Conservation (phyloP, 1,140 invertebrate species). For the Cepaea nemoralis region DNA sequence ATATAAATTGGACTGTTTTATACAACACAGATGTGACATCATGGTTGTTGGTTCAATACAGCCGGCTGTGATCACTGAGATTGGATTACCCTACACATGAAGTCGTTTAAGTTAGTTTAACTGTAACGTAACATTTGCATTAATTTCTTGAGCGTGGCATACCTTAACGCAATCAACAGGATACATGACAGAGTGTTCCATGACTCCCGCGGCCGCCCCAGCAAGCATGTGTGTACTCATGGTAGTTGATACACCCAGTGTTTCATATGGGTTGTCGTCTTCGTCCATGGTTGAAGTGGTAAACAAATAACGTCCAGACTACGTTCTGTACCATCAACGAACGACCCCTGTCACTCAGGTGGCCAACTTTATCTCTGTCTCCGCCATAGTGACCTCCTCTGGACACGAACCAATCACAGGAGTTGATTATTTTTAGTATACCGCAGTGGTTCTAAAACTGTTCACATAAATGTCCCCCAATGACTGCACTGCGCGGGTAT, state of each 20-base stretch:
- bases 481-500: too few relatives aligned
- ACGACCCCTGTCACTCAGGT: background rate
- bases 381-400: background rate
- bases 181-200: conserved; percentile 99
- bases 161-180: conserved; percentile 97
- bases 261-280: conserved; percentile 87
- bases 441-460: too few relatives aligned
- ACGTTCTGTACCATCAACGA: background rate
- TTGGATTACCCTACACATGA: too few relatives aligned
- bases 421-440: too few relatives aligned
- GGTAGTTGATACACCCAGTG: conserved; percentile 81
- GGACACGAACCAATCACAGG: conserved; percentile 24
- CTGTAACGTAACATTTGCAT: background rate
- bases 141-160: conserved; percentile 39
- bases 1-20: too few relatives aligned
- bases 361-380: background rate
- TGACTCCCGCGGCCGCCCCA: conserved; percentile 94
- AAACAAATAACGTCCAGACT: background rate
- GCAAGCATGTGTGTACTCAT: conserved; percentile 92
- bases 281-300: conserved; percentile 38
- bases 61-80: too few relatives aligned
- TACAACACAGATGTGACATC: too few relatives aligned
- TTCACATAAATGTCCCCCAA: too few relatives aligned
- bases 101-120: too few relatives aligned
- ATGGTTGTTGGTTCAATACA: too few relatives aligned